phyloP scores from a whole-genome alignment of 2,797 vertebrate genomes.

The Spheniscus humboldti region DNA sequence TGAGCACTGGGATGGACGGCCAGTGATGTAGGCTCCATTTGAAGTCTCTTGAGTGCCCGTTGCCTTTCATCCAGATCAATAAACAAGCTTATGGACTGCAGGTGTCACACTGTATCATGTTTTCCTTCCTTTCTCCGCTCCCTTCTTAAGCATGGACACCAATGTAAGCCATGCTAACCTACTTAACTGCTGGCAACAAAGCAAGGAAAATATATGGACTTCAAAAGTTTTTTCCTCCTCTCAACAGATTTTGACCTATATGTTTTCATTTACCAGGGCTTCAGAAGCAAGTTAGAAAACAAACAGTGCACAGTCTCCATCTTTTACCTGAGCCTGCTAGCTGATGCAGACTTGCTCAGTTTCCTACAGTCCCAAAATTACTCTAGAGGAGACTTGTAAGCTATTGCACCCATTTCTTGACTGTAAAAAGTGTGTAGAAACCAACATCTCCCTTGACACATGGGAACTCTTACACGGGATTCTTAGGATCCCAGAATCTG shows the following conservation, averaged over 20 bases:
- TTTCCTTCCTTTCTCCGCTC: not conserved
- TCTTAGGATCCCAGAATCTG: not conserved
- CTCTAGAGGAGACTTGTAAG: not conserved
- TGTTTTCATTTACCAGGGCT: not conserved
- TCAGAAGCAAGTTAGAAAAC: not conserved
- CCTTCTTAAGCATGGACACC: not conserved
- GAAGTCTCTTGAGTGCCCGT: not conserved
- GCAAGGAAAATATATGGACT: not conserved
- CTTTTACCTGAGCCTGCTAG: not conserved
- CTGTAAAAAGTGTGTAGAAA: not conserved
- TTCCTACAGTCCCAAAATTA: not conserved
- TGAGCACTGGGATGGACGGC: not conserved
- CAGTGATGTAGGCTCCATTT: not conserved
- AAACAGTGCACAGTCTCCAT: not conserved
- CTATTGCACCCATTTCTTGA: not conserved
- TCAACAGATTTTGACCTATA: not conserved
- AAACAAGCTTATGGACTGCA: not conserved
- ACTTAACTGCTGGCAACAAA: not conserved
- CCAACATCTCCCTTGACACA: not conserved
- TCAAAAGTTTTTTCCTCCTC: not conserved
- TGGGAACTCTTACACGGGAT: not conserved
- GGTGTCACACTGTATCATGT: not conserved
- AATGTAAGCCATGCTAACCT: not conserved
- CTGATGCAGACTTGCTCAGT: not conserved
- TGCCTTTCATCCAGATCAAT: not conserved